These are phyloP conservation scores for Heteromormyrus szaboi DNA, from an alignment of 2,797 vertebrate genomes.

Conservation along the genomic window DNA sequence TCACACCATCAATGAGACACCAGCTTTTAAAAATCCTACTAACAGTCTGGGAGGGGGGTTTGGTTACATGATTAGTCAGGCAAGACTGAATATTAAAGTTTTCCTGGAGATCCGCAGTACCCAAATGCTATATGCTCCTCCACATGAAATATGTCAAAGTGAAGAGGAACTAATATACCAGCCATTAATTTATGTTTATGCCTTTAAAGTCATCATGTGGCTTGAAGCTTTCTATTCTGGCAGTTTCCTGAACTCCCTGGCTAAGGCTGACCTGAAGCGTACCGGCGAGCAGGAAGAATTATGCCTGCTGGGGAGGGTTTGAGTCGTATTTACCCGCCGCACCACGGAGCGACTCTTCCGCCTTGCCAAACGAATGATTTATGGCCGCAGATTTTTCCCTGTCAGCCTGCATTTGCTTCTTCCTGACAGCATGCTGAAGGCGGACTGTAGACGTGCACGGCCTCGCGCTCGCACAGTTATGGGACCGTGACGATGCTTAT, in stretches of 20 bases:
- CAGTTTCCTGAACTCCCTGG: neutral
- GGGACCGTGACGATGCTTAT: constrained; percentile 19
- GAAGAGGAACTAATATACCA: constrained; percentile 1
- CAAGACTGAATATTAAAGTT: neutral
- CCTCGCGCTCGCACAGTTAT: neutral
- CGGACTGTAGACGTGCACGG: neutral
- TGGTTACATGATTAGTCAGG: neutral
- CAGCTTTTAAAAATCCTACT: neutral
- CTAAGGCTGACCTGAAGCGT: neutral
- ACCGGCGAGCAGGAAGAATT: neutral
- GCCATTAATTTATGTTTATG: neutral
- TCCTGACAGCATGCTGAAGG: neutral
- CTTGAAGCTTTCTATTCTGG: neutral
- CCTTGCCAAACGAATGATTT: constrained; percentile 26
- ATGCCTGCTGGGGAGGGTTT: neutral
- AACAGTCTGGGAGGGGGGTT: neutral
- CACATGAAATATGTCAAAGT: neutral
- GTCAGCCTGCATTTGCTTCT: constrained; percentile 10
- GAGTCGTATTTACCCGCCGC: neutral
- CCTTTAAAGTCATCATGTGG: neutral
- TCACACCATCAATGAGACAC: neutral
- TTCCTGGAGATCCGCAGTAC: neutral
- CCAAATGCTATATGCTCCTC: neutral
- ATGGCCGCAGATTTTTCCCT: constrained; percentile 1
- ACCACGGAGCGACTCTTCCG: constrained; percentile 1